Evolutionary conservation across 2,113 vertebrate species (phyloP).

Genomic region (Ptychochromis oligacanthus): DNA sequence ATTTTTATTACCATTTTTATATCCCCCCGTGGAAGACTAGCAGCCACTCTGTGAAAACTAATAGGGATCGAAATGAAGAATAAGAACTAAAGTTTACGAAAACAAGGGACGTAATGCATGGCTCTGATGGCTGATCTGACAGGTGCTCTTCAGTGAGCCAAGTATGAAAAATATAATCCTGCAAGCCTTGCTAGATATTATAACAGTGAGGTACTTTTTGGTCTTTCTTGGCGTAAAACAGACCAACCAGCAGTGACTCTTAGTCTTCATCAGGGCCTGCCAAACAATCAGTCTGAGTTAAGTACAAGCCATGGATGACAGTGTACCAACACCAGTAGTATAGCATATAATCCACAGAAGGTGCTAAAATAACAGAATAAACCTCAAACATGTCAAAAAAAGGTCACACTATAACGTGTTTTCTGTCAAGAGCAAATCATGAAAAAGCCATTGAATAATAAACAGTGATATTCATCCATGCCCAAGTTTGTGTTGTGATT

Average conservation of each 20-base stretch:
- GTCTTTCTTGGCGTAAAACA: neutral
- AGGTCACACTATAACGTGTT: neutral
- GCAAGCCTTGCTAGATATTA: neutral
- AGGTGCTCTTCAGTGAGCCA: neutral
- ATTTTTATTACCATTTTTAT: constrained; percentile 6
- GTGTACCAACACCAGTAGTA: neutral
- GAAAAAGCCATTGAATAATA: neutral
- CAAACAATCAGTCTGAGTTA: too few species aligned
- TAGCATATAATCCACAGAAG: neutral
- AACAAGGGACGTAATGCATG: neutral
- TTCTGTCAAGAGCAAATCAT: neutral
- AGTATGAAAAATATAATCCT: neutral
- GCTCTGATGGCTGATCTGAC: neutral
- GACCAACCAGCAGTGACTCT: too few species aligned
- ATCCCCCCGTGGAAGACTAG: neutral
- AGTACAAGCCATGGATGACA: too few species aligned
- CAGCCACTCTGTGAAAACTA: constrained; percentile 5
- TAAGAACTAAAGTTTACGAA: neutral
- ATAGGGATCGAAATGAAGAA: neutral
- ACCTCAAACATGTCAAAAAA: neutral
- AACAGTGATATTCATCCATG: neutral
- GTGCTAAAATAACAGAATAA: neutral
- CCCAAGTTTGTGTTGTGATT: too few species aligned
- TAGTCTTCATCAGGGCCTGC: too few species aligned
- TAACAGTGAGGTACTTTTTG: neutral